Conservation (phyloP, 2,113 vertebrate genomes). For the Mandrillus leucophaeus region DNA sequence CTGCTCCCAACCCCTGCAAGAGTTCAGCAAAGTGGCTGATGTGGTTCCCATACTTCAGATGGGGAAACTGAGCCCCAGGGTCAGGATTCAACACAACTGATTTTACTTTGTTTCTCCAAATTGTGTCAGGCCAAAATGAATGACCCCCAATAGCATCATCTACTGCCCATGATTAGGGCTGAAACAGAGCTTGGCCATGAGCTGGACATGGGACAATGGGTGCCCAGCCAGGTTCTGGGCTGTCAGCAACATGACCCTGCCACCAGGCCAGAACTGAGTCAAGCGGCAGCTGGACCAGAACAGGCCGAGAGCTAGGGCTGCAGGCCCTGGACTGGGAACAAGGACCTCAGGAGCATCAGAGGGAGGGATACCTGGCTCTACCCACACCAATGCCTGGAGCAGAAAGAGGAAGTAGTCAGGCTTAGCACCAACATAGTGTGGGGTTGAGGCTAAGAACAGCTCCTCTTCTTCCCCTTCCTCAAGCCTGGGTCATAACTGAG, state of each 20-base stretch:
- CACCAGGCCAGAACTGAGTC: not conserved
- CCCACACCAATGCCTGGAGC: fast-evolving
- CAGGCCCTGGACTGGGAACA: not conserved
- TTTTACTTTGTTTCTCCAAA: not conserved
- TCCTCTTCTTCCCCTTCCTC: too few relatives aligned
- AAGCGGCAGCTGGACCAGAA: not conserved
- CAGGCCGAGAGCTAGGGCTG: not conserved
- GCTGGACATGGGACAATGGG: not conserved
- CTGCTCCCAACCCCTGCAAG: not conserved
- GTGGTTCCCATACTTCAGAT: not conserved
- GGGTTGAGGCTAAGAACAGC: not conserved
- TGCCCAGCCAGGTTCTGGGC: not conserved
- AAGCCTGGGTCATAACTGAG: not conserved
- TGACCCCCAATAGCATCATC: not conserved
- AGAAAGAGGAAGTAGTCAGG: not conserved
- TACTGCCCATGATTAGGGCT: not conserved
- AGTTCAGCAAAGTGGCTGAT: not conserved
- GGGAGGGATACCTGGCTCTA: not conserved
- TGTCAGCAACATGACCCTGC: not conserved
- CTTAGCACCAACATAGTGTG: fast-evolving
- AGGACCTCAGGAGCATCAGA: not conserved
- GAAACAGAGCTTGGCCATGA: not conserved
- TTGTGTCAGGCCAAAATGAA: not conserved
- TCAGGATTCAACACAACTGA: not conserved
- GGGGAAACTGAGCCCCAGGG: not conserved